Conservation (phyloP, 1,140 invertebrate genomes). For the Drosophila obscura region DNA sequence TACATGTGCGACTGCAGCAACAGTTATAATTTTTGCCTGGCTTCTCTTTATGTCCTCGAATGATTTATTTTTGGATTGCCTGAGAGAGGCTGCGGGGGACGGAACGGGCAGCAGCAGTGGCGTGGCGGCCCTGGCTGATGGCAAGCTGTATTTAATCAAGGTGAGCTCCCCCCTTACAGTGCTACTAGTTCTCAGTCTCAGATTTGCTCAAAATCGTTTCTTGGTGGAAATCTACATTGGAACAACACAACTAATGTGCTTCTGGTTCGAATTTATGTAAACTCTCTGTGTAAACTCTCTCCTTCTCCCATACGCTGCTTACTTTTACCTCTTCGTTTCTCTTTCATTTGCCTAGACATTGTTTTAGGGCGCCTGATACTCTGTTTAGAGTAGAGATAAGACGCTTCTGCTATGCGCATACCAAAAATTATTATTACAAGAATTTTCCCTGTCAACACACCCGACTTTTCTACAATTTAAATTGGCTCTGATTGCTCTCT, state of each 20-base stretch:
- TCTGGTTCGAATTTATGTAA: constrained; percentile 78
- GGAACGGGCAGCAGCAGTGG: constrained; percentile 35
- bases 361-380: constrained; percentile 69
- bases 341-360: constrained; percentile 55
- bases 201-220: too few relatives aligned
- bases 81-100: constrained; percentile 8
- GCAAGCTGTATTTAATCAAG: constrained; percentile 26
- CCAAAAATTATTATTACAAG: constrained; percentile 34
- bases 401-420: constrained; percentile 60
- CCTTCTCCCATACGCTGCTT: not conserved
- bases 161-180: too few relatives aligned
- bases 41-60: constrained; percentile 78
- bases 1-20: constrained; percentile 74
- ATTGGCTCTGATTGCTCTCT: constrained; percentile 24
- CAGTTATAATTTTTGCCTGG: constrained; percentile 81
- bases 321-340: not conserved
- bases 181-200: too few relatives aligned
- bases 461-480: not conserved
- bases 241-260: constrained; percentile 32
- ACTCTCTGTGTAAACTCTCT: constrained; percentile 34
- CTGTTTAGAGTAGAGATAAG: constrained; percentile 65
- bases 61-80: constrained; percentile 77
- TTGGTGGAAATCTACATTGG: too few relatives aligned
- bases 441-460: constrained; percentile 5
- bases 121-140: constrained; percentile 37